Evolutionary conservation across 2,797 vertebrate species (phyloP), one percentile per base, ranked within the genome.

Genomic region (Prunella strophiata): DNA sequence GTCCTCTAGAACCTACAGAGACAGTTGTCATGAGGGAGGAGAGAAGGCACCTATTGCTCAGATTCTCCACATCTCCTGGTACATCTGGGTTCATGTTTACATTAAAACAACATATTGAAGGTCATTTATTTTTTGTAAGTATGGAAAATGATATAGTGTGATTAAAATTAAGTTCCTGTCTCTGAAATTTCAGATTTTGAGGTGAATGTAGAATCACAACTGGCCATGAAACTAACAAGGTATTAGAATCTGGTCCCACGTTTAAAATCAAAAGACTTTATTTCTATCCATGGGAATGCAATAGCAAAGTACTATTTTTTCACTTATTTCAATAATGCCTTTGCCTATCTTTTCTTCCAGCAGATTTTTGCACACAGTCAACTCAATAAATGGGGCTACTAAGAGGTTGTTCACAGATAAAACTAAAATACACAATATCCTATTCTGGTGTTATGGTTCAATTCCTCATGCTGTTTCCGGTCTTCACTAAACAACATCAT

Each of bases 291-390:
- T 22, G 19, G 36, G 5, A 79, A 79, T 34, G 18, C 20, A 63
- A 87, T 29, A 61, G 30, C 59, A 83, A 48, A 65, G 27, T 72
- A 63, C 3, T 48, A 6, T 15, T 70, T 85, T 89, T 66, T 58
- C 30, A 50, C 16, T 42, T 47, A 18, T 47, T 94, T 79, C 54
- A 48, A 10, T 26, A 79, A 50, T 32, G 13, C 4, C 8, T 74
- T 80, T 91, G 25, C 25, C 58, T 70, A 13, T 72, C 73, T 93
- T 95, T 91, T 79, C 52, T 67, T 66, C 47, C 42, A 74, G 71
- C 3, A 82, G 66, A 83, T 19, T 48, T 89, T 30, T 82, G 42
- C 15, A n/a, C 8, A 42, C 36, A 36, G 30, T 79, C 74, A 92
- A 19, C 32, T 66, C 88, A 84, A 55, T 48, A 88, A 73, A 38